phyloP scores from a whole-genome alignment of 2,113 vertebrate species.

The Apteryx owenii region DNA sequence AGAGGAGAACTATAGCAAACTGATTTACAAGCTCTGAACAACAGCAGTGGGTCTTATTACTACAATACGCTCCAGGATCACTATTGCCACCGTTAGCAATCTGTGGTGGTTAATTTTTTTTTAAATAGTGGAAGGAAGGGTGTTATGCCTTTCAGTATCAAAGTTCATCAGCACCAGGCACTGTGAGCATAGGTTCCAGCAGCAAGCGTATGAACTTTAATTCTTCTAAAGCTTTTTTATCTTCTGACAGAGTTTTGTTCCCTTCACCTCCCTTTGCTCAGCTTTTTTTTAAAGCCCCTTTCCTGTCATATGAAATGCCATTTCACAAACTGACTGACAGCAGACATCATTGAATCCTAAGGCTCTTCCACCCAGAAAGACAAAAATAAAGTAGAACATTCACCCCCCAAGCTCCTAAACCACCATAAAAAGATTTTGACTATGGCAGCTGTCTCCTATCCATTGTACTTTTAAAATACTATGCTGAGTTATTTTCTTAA shows the following conservation, averaged over 20 bases:
- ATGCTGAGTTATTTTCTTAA: constrained; percentile 11
- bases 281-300: not conserved
- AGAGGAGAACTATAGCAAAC: not conserved
- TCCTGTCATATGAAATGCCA: constrained; percentile 43
- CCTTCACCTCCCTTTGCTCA: constrained; percentile 30
- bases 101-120: constrained; percentile 7
- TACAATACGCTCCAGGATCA: not conserved
- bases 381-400: constrained; percentile 12
- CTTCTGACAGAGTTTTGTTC: constrained; percentile 36
- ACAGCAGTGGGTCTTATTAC: not conserved
- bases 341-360: constrained; percentile 12
- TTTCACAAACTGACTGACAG: constrained; percentile 21
- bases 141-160: not conserved
- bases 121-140: not conserved
- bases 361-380: constrained; percentile 15
- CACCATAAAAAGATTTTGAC: constrained; percentile 15
- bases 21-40: constrained; percentile 17
- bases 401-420: not conserved
- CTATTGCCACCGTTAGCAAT: not conserved
- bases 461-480: constrained; percentile 25
- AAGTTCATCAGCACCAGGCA: constrained; percentile 7
- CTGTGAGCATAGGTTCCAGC: not conserved
- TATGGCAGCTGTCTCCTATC: not conserved
- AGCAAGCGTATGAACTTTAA: not conserved
- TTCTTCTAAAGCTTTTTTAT: constrained; percentile 40